These are phyloP conservation scores for Heliornis fulica DNA, from an alignment of 2,113 vertebrate species.

Conservation along the genomic window DNA sequence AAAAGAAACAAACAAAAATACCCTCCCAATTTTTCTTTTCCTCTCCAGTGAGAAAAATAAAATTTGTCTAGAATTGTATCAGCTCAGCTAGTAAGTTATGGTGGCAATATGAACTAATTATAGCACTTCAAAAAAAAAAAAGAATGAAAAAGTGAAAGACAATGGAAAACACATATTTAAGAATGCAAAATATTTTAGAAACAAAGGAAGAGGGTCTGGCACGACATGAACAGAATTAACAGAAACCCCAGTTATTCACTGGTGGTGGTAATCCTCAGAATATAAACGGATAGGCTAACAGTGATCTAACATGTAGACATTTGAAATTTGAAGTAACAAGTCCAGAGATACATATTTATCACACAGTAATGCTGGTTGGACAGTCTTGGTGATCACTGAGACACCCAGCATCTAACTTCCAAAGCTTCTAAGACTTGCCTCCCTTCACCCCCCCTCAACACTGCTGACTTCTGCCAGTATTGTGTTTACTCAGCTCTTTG, in stretches of 20 bases:
- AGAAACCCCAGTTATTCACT: neutral
- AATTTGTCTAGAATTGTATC: neutral
- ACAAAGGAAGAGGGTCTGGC: neutral
- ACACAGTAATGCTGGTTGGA: neutral
- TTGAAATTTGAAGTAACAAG: neutral
- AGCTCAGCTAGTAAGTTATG: neutral
- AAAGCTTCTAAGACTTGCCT: neutral
- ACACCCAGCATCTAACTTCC: neutral
- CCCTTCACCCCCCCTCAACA: neutral
- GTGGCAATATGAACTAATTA: neutral
- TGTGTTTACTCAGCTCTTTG: neutral
- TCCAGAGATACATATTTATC: neutral
- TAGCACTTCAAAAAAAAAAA: neutral
- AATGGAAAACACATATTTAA: neutral
- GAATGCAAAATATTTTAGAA: neutral
- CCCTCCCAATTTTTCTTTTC: neutral
- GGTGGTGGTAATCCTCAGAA: neutral
- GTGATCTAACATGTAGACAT: neutral
- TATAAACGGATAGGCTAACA: neutral
- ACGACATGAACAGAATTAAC: neutral
- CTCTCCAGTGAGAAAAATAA: neutral
- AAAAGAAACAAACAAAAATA: neutral
- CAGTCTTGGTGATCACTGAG: neutral
- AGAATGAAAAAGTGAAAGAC: neutral
- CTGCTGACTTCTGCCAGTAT: neutral